Conservation (phyloP, 2,888 invertebrate species). For the Drosophila meridiana region DNA sequence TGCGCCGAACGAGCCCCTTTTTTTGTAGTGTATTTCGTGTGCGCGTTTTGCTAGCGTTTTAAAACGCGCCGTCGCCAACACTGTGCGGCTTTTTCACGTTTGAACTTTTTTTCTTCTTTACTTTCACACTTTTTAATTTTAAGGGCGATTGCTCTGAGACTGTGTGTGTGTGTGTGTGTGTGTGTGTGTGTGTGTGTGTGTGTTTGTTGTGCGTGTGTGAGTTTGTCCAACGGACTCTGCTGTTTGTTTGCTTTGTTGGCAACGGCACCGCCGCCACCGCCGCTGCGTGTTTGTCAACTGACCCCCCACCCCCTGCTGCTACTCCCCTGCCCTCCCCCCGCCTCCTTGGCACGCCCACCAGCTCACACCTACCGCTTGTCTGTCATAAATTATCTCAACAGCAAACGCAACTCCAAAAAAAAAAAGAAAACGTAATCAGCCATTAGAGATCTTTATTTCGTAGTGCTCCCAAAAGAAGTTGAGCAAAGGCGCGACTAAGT, state of each 20-base stretch:
- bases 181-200: not conserved
- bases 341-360: not conserved
- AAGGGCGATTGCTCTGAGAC: not conserved
- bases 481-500: not conserved
- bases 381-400: slow-evolving; percentile 73
- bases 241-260: slow-evolving; percentile 54
- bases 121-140: slow-evolving; percentile 18
- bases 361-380: slow-evolving; percentile 52
- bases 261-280: slow-evolving; percentile 28
- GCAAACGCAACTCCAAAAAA: slow-evolving; percentile 41
- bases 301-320: not conserved
- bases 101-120: slow-evolving; percentile 55
- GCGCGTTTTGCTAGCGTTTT: slow-evolving; percentile 54
- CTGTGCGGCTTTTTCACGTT: slow-evolving; percentile 69
- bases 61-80: slow-evolving; percentile 35
- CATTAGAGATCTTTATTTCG: slow-evolving; percentile 74
- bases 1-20: slow-evolving; percentile 65
- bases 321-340: not conserved
- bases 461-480: slow-evolving; percentile 35
- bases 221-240: slow-evolving; percentile 34
- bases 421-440: slow-evolving; percentile 60
- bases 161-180: not conserved
- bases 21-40: slow-evolving; percentile 26
- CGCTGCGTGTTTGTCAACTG: slow-evolving; percentile 44
- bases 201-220: slow-evolving; percentile 2